A percentile compares a stretch with the other conserved stretches of the same genome.
Conservation (phyloP, 2,113 vertebrate species). For the Hiodon alosoides region DNA sequence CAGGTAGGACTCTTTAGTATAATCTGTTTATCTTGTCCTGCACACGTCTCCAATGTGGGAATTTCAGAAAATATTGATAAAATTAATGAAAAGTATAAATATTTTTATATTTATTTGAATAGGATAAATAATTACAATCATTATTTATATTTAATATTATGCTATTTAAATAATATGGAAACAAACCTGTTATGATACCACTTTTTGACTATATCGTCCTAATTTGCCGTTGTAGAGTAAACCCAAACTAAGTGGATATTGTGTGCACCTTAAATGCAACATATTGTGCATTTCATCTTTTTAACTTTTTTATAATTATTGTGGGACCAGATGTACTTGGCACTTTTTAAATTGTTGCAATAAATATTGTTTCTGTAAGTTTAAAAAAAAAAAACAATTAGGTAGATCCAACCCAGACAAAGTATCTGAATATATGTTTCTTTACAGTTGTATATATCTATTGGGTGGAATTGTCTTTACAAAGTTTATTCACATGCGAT, state of each 20-base stretch:
- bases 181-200: neutral
- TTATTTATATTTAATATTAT: slow-evolving; percentile 13
- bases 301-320: neutral
- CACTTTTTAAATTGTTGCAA: slow-evolving; percentile 13
- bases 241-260: too few species aligned
- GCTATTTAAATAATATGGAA: slow-evolving; percentile 3
- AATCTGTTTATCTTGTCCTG: slow-evolving; percentile 44
- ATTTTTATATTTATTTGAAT: slow-evolving; percentile 55
- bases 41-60: slow-evolving; percentile 59
- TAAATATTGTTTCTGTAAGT: slow-evolving; percentile 15
- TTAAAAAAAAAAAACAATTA: neutral
- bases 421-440: neutral
- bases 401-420: neutral
- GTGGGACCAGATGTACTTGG: neutral
- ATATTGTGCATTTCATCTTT: slow-evolving; percentile 9
- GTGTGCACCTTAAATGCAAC: too few species aligned
- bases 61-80: slow-evolving; percentile 52
- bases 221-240: too few species aligned
- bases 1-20: slow-evolving; percentile 43
- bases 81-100: slow-evolving; percentile 52
- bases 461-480: neutral
- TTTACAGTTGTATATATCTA: neutral
- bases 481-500: neutral
- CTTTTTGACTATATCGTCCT: neutral
- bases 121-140: slow-evolving; percentile 14